Evolutionary conservation across 2,797 vertebrate species (phyloP), one percentile per base, ranked within the genome.

Genomic region (Hyperoplus immaculatus): DNA sequence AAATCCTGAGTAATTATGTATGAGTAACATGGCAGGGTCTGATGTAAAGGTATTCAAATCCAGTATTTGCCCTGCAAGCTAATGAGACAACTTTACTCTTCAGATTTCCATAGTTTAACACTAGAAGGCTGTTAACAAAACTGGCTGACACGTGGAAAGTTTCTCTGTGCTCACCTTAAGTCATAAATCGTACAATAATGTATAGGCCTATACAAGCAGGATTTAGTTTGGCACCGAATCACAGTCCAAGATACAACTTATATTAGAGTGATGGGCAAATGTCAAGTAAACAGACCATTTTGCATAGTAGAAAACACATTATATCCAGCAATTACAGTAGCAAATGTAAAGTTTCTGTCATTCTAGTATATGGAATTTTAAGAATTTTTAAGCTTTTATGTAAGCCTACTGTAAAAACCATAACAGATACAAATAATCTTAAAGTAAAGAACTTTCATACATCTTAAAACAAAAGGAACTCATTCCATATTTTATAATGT

Each of bases 61-160:
- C 4, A 63, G 4, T 69, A 12, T 59, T 39, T 1, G 38, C 15
- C 10, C 0, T 0, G n/a, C 8, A 42, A 55, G 4, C 9, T 29
- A 6, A 13, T 36, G 8, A 57, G 45, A 47, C 45, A 59, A 49
- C 51, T 78, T 67, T 45, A 42, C 39, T 45, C 15, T 38, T 36
- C 54, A 43, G 54, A 77, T 67, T 15, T 63, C 53, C 60, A 29
- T 39, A 15, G 46, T 65, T 49, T 66, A 38, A 69, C 76, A 68
- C 21, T 3, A 75, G 9, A 15, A n/a, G 29, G 38, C 42, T 53
- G 39, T 51, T 71, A 63, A 59, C 8, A 53, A 65, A 58, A 54
- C 41, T 14, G 41, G 49, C 51, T 8, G 0, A 67, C 29, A 78
- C 41, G 63, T 15, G 45, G 4, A n/a, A 53, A 12, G 6, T 70